Base-by-base conservation (phyloP, 2,888 invertebrate genomes). In the Tinea pellionella region DNA sequence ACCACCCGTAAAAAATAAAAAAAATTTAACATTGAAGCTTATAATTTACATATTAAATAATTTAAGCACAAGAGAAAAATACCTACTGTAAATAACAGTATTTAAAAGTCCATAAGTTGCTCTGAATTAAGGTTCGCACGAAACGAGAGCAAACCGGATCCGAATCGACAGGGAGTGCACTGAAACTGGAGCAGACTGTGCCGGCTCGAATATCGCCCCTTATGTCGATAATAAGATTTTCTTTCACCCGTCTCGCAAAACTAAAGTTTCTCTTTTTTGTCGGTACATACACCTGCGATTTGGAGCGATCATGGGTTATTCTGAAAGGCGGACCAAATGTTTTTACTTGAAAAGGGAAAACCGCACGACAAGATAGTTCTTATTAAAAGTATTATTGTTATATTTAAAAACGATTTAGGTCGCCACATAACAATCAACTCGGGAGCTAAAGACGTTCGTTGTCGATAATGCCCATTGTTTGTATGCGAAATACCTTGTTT, bases 151-250 rank as follows among this genome's bases (percentile, higher is more conserved):
- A 72, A 83, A 84, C 85, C 85, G 85, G 86, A 83, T 85, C 74
- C 78, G 74, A 78, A 77, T 74, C 75, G 67, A 75, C 74, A 80
- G 82, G 57, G 81, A 77, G 76, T n/a, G 55, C 19, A 29, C 78
- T 76, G 84, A 80, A 86, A 87, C 84, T 86, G 83, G 86, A 86
- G 85, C 86, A 83, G 70, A 67, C 75, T 16, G 60, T 13, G 15
- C 29, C 29, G 77, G 74, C 80, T 86, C 83, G 78, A 79, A 80
- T 86, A 76, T 83, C 84, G 83, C 79, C 82, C 85, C 83, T 81
- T 80, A 78, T 70, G 78, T 77, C 78, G 80, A 81, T 82, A 80
- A 80, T 84, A 84, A 80, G 78, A 80, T 84, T 85, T 85, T 85
- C 80, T 80, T 84, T 80, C 74, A 73, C 75, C 71, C 76, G 68